phyloP scores from a whole-genome alignment of 2,888 invertebrate species.

The Muschampia staudingeri region DNA sequence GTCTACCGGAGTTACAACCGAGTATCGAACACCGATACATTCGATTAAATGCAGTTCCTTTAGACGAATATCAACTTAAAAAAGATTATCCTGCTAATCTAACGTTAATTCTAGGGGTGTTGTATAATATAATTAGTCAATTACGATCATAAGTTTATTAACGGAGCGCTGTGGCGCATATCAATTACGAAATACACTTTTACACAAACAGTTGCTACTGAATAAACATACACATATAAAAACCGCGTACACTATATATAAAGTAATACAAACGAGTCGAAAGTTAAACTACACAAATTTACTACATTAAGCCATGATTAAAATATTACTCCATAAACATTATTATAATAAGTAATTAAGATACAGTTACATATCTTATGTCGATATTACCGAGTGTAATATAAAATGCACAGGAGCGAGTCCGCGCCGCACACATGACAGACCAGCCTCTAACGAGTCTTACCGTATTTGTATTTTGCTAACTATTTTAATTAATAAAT shows the following conservation, averaged over 20 bases:
- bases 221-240: constrained; percentile 91
- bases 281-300: constrained; percentile 90
- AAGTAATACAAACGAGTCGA: constrained; percentile 91
- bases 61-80: constrained; percentile 85
- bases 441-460: constrained; percentile 83
- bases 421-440: constrained; percentile 81
- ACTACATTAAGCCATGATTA: constrained; percentile 91
- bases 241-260: constrained; percentile 90
- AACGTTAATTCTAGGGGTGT: constrained; percentile 88
- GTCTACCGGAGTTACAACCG: constrained; percentile 82
- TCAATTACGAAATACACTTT: constrained; percentile 87
- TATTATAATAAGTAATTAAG: constrained; percentile 77
- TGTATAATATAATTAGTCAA: constrained; percentile 92
- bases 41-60: constrained; percentile 86
- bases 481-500: constrained; percentile 92
- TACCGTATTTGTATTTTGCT: constrained; percentile 91
- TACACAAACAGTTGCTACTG: constrained; percentile 90
- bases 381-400: constrained; percentile 86
- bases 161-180: constrained; percentile 77
- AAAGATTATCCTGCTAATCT: constrained; percentile 83
- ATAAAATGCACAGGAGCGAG: constrained; percentile 72
- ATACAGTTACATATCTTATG: constrained; percentile 86
- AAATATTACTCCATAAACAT: constrained; percentile 89
- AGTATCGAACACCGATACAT: constrained; percentile 74
- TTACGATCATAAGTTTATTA: constrained; percentile 91